Base-by-base conservation (phyloP, 2,797 vertebrate species). In the Falco cherrug region DNA sequence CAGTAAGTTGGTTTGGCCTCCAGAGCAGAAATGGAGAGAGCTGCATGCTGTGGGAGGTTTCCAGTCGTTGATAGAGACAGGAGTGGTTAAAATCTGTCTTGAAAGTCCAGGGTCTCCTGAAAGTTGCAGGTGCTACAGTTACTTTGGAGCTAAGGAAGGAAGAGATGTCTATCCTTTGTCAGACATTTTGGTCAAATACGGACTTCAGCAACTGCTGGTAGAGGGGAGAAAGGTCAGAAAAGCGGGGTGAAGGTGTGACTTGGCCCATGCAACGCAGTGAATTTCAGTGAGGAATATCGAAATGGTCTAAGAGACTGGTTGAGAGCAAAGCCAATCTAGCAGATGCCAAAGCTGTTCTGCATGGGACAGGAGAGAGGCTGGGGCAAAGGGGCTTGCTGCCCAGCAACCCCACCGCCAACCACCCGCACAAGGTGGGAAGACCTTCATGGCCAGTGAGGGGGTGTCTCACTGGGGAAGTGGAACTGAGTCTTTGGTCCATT, bases 341-440 rank as follows among this genome's bases (percentile, higher is more conserved):
- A 84, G 68, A 65, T 10, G 11, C n/a, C 4, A 3, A 74, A 84
- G 60, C 6, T 67, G 31, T n/a, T n/a, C 13, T 41, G 45, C 29
- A 29, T 0, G 1, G 68, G 67, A 17, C 19, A 28, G 69, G 39
- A 71, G 25, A 29, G 35, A 54, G n/a, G n/a, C 48, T 48, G 48
- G 28, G 41, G 53, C 2, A 74, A 77, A 29, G 51, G 21, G 7
- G 5, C 1, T 21, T 5, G 1, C 61, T 41, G 71, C 35, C 7
- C n/a, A 79, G n/a, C 9, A 16, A 51, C 25, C 33, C 73, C 24
- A 16, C 22, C 51, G 43, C 11, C 0, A 0, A 41, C 19, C 48
- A 64, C 26, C 17, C 0, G 0, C 33, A 13, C 21, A 12, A 16
- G 16, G 19, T 29, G 61, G 19, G 28, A n/a, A 47, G 28, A 88